Percentiles rank a stretch among this genome's conserved stretches.
Conservation (phyloP, 2,888 invertebrate species). For the Drosophila ustulata region DNA sequence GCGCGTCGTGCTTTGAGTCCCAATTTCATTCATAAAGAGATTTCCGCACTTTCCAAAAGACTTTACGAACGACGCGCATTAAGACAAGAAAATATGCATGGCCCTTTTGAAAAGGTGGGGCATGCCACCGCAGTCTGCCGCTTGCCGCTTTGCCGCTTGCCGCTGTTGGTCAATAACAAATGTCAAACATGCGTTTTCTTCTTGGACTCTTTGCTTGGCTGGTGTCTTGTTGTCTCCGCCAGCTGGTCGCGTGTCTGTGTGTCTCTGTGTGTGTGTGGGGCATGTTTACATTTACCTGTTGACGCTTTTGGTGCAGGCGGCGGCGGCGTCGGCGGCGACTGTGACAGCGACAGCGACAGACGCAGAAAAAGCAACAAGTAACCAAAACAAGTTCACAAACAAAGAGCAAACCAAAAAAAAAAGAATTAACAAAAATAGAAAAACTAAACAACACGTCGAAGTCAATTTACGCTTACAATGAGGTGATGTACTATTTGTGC, state of each 20-base stretch:
- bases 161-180: slow-evolving; percentile 68
- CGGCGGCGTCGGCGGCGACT: slow-evolving; percentile 10
- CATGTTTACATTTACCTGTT: slow-evolving; percentile 71
- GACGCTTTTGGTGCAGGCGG: slow-evolving; percentile 64
- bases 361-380: slow-evolving; percentile 68
- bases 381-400: slow-evolving; percentile 70
- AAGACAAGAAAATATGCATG: slow-evolving; percentile 42
- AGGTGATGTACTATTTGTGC: not conserved
- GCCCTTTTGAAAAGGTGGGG: slow-evolving; percentile 31
- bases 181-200: slow-evolving; percentile 60
- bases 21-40: slow-evolving; percentile 70
- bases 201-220: slow-evolving; percentile 9
- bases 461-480: slow-evolving; percentile 21
- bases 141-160: slow-evolving; percentile 16
- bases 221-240: slow-evolving; percentile 41
- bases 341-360: slow-evolving; percentile 13
- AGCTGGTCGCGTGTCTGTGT: slow-evolving; percentile 30
- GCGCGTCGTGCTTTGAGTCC: slow-evolving; percentile 10
- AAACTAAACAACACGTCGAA: slow-evolving; percentile 27
- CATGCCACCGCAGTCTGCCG: slow-evolving; percentile 6
- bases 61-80: slow-evolving; percentile 6
- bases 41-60: slow-evolving; percentile 64
- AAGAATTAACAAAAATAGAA: slow-evolving; percentile 26
- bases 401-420: slow-evolving; percentile 52
- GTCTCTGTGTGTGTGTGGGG: slow-evolving; percentile 33